A percentile compares a stretch with the other conserved stretches of the same genome.
Conservation (phyloP, 2,888 invertebrate genomes). For the Mayetiola destructor region DNA sequence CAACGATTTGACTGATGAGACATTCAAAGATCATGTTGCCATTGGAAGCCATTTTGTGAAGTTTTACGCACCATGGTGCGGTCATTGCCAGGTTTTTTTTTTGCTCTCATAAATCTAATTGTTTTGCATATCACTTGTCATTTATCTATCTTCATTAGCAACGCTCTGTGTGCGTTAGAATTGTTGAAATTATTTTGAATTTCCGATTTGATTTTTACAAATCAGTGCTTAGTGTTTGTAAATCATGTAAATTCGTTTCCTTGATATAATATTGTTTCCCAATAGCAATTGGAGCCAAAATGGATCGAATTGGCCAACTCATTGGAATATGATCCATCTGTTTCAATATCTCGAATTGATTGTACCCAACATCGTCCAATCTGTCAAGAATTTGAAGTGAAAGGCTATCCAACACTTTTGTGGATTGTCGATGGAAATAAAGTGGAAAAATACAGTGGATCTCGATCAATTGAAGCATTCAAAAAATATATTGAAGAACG, state of each 20-base stretch:
- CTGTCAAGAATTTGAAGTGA: slow-evolving; percentile 67
- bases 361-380: slow-evolving; percentile 61
- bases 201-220: too few species aligned
- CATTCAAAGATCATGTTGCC: slow-evolving; percentile 55
- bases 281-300: slow-evolving; percentile 60
- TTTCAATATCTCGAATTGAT: slow-evolving; percentile 70
- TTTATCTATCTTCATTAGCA: not conserved
- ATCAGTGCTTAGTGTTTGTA: not conserved
- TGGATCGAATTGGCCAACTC: slow-evolving; percentile 71
- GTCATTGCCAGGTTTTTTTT: slow-evolving; percentile 73
- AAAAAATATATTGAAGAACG: slow-evolving; percentile 58
- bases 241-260: not conserved
- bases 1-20: slow-evolving; percentile 58
- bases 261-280: slow-evolving; percentile 19
- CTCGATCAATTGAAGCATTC: slow-evolving; percentile 51
- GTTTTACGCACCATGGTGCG: slow-evolving; percentile 88
- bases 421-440: slow-evolving; percentile 82
- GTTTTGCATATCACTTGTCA: not conserved
- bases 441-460: slow-evolving; percentile 61
- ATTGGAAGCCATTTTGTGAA: slow-evolving; percentile 74
- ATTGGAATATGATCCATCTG: slow-evolving; percentile 47
- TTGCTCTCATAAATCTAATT: slow-evolving; percentile 14
- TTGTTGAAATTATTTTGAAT: slow-evolving; percentile 15
- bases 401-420: slow-evolving; percentile 73
- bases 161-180: not conserved